These are phyloP conservation scores for Oncorhynchus mykiss DNA, from an alignment of 2,113 vertebrate species.

Conservation along the genomic window DNA sequence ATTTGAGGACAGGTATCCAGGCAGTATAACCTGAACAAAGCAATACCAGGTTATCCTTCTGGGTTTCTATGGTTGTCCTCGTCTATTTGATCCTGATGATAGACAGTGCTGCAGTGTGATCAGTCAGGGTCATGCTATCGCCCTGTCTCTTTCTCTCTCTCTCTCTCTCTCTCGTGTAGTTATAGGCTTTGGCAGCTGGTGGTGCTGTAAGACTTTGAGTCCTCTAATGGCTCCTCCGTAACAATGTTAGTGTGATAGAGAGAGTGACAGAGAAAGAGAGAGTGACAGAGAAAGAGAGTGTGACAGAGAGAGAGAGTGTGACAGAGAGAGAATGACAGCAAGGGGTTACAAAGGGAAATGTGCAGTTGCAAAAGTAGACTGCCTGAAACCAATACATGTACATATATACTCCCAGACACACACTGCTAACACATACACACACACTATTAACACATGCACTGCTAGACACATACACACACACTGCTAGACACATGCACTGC, in stretches of 20 bases:
- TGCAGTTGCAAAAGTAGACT: no score
- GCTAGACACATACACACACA: no score
- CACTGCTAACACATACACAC: slow-evolving; percentile 13
- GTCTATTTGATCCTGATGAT: slow-evolving; percentile 64
- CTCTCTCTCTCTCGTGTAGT: slow-evolving; percentile 53
- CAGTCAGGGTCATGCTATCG: slow-evolving; percentile 68
- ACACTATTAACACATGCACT: neutral
- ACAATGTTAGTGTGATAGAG: slow-evolving; percentile 33
- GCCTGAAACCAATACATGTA: no score
- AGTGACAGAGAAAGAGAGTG: neutral
- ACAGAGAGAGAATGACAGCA: neutral
- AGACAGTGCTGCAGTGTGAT: slow-evolving; percentile 68
- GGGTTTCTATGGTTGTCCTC: no score
- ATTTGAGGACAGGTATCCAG: no score
- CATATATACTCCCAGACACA: no score
- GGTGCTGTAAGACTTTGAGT: slow-evolving; percentile 74
- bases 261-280: neutral
- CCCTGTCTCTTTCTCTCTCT: neutral
- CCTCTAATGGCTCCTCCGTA: slow-evolving; percentile 33
- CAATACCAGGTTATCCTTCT: no score
- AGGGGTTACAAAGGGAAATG: no score
- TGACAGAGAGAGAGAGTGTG: neutral
- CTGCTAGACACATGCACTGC: no score
- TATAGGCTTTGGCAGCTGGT: slow-evolving; percentile 63
- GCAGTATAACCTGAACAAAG: no score